Evolutionary conservation across 2,888 invertebrate genomes (phyloP).

Genomic region (Pseudococcus jackbeardsleyi): DNA sequence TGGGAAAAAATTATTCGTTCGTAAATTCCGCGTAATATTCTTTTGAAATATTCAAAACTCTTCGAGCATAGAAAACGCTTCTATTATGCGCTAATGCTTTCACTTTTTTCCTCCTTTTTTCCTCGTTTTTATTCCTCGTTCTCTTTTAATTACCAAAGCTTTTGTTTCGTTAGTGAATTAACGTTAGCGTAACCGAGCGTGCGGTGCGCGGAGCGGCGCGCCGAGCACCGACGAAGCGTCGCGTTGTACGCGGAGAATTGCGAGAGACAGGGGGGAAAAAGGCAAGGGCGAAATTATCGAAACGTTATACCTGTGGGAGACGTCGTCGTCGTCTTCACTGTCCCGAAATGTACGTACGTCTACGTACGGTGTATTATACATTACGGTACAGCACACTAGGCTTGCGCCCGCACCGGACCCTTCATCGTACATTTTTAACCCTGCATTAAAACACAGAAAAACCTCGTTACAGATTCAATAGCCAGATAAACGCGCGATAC

Average conservation of each 20-base stretch:
- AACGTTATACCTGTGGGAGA: conserved; percentile 60
- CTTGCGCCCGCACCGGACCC: not conserved
- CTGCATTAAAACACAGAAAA: conserved; percentile 34
- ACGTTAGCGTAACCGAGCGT: conserved; percentile 3
- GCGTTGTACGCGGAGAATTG: not conserved
- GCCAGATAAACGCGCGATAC: conserved; percentile 32
- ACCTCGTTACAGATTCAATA: conserved; percentile 42
- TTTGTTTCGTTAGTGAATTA: conserved; percentile 45
- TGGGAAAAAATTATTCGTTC: conserved; percentile 31
- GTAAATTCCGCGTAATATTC: conserved; percentile 33
- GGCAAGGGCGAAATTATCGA: conserved; percentile 20
- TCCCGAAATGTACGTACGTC: no score
- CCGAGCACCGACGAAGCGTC: not conserved
- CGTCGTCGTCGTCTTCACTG: not conserved
- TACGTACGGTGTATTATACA: no score
- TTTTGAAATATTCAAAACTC: conserved; percentile 40
- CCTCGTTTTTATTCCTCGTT: conserved; percentile 15
- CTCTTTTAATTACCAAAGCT: conserved; percentile 42
- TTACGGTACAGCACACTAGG: no score
- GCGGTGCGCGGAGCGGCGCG: not conserved
- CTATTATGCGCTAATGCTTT: conserved; percentile 38
- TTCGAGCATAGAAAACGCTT: conserved; percentile 39
- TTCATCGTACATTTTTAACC: not conserved
- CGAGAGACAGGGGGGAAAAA: not conserved
- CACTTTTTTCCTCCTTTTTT: conserved; percentile 23